Percentiles rank a stretch among this genome's conserved stretches.
Evolutionary conservation across 53 echinoderm and acorn worm genomes (phyloP).

Genomic region (Arbacia lixula): DNA sequence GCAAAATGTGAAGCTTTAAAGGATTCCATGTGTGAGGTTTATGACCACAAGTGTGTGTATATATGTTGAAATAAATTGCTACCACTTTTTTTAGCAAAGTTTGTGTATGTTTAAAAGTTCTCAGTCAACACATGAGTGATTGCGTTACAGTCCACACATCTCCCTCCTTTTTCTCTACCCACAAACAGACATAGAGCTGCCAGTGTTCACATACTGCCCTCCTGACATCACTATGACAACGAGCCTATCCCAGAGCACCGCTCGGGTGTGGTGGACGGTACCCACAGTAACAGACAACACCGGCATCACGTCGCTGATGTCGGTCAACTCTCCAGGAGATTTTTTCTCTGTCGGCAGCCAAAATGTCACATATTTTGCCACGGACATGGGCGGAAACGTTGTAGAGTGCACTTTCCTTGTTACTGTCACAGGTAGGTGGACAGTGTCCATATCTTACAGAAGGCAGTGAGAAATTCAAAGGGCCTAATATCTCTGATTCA

Average conservation of each 20-base stretch:
- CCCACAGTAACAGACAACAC: conserved; percentile 41
- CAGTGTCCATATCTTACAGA: too few relatives aligned
- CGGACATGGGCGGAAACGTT: conserved; percentile 5
- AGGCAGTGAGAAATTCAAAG: too few relatives aligned
- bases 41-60: too few relatives aligned
- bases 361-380: conserved; percentile 28
- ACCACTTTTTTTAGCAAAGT: too few relatives aligned
- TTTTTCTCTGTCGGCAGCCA: conserved; percentile 20
- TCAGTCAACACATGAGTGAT: too few relatives aligned
- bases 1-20: too few relatives aligned
- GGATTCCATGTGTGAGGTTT: too few relatives aligned
- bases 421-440: conserved; percentile 34
- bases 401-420: conserved; percentile 46
- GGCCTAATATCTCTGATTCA: too few relatives aligned
- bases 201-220: conserved; percentile 19
- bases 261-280: conserved; percentile 21
- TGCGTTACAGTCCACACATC: too few relatives aligned
- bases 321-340: background rate
- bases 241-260: background rate
- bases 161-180: too few relatives aligned
- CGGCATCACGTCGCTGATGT: background rate
- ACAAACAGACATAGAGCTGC: conserved; percentile 34
- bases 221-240: background rate
- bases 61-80: too few relatives aligned
- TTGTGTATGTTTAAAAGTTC: too few relatives aligned